Conservation (phyloP, 2,113 vertebrate species). For the Choloepus hoffmanni region DNA sequence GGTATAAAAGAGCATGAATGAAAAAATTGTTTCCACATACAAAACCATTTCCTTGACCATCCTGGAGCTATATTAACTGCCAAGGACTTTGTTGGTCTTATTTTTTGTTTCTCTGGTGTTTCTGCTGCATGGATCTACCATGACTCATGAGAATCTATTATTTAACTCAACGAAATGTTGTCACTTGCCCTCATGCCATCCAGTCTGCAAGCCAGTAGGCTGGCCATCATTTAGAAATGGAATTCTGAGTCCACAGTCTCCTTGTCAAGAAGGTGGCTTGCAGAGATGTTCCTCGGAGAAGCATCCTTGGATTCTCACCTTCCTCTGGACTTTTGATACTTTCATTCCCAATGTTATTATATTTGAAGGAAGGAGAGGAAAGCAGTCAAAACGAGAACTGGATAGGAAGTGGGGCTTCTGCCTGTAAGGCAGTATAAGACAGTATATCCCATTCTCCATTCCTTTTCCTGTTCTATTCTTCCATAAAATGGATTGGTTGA, state of each 20-base stretch:
- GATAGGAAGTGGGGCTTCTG: neutral
- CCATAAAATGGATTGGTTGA: neutral
- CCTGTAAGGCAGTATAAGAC: too few species aligned
- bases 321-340: neutral
- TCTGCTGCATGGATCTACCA: neutral
- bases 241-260: neutral
- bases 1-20: neutral
- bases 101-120: neutral
- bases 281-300: neutral
- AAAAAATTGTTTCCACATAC: neutral
- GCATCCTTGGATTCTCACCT: neutral
- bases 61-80: neutral
- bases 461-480: neutral
- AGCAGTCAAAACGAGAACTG: neutral
- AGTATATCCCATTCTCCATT: neutral
- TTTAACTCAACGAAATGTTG: neutral
- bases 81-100: neutral
- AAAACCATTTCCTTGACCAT: neutral
- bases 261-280: neutral
- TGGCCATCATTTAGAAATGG: neutral
- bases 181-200: neutral
- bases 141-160: neutral
- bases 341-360: neutral
- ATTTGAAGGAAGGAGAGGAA: too few species aligned
- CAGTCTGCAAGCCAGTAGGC: neutral